Evolutionary conservation across 2,888 invertebrate genomes (phyloP), one percentile per base, ranked within the genome.

Genomic region (Dicycla oo): DNA sequence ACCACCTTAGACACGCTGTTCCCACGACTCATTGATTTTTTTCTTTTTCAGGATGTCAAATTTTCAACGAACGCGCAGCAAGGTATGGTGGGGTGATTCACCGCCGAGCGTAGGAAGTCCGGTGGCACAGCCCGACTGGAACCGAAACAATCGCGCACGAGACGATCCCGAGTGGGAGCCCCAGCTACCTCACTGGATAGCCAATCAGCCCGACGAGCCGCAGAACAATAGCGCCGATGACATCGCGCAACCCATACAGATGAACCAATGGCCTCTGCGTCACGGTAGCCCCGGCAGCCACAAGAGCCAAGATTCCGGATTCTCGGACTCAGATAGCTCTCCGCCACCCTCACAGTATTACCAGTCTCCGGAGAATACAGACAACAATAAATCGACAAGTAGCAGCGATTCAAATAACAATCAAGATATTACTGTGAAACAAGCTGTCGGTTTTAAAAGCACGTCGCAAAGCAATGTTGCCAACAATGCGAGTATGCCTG

Each of bases 251-350:
- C 92, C 92, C 77, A 90, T 88, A 73, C 94, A 89, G 84, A 87
- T 93, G 72, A 93, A 94, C 83, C 94, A 92, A 78, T 96, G 96
- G 96, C 95, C 95, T 47, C 90, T 95, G 40, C 91, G 96, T 34
- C 96, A 94, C 75, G 96, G 95, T 87, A 97, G 96, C 88, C 96
- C 94, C 81, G 97, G 93, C 43, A 97, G 97, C 90, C 97, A 97
- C 80, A 97, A 97, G 78, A 98, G 98, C 88, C 97, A 98, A 92
- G 98, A 98, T 91, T 98, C 98, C 0, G 98, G 98, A 2, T 98
- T 98, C 91, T 98, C 98, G 0, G 98, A 98, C 88, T 97, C 98
- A 0, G 98, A 98, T 86, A 96, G 96, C 84, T 97, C 97, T 2
- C 96, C 97, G n/a, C 96, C 96, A 0, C 91, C 91, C 5, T 94